Evolutionary conservation across 2,888 invertebrate species (phyloP), one percentile per base, ranked within the genome.

Genomic region (Volucella zonaria): DNA sequence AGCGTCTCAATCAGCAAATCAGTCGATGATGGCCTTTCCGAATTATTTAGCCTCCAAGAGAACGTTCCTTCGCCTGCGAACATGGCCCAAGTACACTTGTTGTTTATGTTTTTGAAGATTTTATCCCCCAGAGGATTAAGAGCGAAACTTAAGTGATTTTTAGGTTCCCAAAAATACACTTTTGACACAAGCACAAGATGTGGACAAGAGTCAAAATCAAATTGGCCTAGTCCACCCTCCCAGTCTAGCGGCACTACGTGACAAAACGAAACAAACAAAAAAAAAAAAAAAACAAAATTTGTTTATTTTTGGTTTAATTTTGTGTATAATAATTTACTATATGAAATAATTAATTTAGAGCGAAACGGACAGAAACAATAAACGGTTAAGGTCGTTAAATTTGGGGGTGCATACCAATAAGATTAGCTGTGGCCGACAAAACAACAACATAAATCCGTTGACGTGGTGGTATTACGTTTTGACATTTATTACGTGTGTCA

Each of bases 271-370:
- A 18, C 18, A 18, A 18, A 18, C 1, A 18, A 18, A 31, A 23
- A 3, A 10, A 3, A 14, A 11, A 15, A 38, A 10, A 23, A 9
- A n/a, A 23, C 23, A 47, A 54, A 74, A 74, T 64, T 74, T 62
- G 54, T 64, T 74, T 62, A 52, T 15, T 62, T 64, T 74, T 54
- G 73, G 62, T 54, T 62, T 52, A 47, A 73, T 62, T 74, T 74
- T 54, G 62, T 54, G 62, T 31, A 31, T 54, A 15, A 54, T 47
- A 54, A 59, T 70, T 54, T 45, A 43, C 11, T 47, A 31, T 31
- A 31, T 6, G 31, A 31, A 31, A 31, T 31, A 31, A 47, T 58
- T 58, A 58, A 47, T 40, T 40, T 18, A 70, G 47, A 40, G 8
- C 31, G 14, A 58, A 31, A 31, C 31, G 31, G 6, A 31, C 31